phyloP scores from a whole-genome alignment of 2,113 vertebrate species.

The Pterocles gutturalis region DNA sequence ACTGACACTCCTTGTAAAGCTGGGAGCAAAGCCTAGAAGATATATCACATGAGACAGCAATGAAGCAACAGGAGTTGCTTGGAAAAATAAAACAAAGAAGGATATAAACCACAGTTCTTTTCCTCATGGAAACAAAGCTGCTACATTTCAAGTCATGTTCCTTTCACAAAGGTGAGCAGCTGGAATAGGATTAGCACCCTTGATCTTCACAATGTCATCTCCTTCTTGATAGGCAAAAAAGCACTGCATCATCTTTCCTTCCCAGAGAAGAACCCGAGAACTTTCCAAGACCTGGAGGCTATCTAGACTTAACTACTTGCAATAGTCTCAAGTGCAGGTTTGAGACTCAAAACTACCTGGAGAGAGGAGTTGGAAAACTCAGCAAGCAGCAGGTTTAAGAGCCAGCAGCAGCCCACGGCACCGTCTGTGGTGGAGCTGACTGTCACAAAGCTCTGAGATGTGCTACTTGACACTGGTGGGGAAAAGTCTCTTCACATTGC shows the following conservation, averaged over 20 bases:
- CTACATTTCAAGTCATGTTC: background rate
- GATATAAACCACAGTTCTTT: background rate
- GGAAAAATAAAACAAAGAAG: background rate
- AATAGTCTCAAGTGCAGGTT: background rate
- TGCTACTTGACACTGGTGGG: background rate
- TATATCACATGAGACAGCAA: background rate
- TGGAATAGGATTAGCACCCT: background rate
- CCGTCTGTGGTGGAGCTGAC: background rate
- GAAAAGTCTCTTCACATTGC: background rate
- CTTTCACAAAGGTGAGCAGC: background rate
- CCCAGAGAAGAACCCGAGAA: background rate
- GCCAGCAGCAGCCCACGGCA: background rate
- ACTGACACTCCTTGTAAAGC: constrained; percentile 85
- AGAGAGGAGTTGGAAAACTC: background rate
- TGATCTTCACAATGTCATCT: background rate
- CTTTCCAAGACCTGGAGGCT: background rate
- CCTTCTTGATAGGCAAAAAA: background rate
- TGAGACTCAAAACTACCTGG: background rate
- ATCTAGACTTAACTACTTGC: background rate
- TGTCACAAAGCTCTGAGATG: background rate
- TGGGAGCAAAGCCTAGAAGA: constrained; percentile 84
- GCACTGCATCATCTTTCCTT: background rate
- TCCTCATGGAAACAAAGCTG: background rate
- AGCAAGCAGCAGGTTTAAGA: background rate
- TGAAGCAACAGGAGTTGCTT: background rate